These are phyloP conservation scores for Ceuthmochares aereus DNA, from an alignment of 2,113 vertebrate genomes.

Conservation along the genomic window DNA sequence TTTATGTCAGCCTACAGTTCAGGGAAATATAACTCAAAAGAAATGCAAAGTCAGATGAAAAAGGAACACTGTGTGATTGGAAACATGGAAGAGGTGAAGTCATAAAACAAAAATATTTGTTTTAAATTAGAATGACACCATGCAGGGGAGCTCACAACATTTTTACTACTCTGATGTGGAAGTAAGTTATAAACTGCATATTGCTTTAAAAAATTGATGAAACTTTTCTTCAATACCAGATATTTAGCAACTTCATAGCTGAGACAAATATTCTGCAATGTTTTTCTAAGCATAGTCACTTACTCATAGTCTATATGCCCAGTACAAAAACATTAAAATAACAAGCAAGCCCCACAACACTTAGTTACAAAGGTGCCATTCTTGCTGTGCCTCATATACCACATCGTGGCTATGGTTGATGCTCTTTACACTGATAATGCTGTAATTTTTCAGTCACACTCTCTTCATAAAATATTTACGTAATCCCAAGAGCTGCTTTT, in stretches of 20 bases:
- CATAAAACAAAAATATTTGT: background rate
- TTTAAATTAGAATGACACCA: conserved; percentile 29
- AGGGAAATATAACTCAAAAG: conserved; percentile 49
- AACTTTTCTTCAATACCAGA: background rate
- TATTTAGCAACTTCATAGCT: background rate
- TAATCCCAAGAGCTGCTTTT: background rate
- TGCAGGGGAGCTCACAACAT: background rate
- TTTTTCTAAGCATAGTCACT: background rate
- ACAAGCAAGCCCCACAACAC: background rate
- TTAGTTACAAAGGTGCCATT: background rate
- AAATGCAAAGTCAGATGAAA: conserved; percentile 43
- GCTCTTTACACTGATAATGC: background rate
- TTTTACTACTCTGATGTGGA: background rate
- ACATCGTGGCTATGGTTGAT: background rate
- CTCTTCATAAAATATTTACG: background rate
- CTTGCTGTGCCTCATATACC: background rate
- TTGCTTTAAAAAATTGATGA: background rate
- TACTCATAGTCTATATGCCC: background rate
- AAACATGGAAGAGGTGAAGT: conserved; percentile 39
- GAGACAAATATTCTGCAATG: background rate
- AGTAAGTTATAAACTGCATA: background rate
- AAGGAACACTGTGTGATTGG: conserved; percentile 34
- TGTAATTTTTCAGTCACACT: background rate
- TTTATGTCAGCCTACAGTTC: conserved; percentile 25
- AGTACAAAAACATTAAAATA: background rate